Conservation (phyloP, 2,888 invertebrate species). For the Heterodera filipjevi region DNA sequence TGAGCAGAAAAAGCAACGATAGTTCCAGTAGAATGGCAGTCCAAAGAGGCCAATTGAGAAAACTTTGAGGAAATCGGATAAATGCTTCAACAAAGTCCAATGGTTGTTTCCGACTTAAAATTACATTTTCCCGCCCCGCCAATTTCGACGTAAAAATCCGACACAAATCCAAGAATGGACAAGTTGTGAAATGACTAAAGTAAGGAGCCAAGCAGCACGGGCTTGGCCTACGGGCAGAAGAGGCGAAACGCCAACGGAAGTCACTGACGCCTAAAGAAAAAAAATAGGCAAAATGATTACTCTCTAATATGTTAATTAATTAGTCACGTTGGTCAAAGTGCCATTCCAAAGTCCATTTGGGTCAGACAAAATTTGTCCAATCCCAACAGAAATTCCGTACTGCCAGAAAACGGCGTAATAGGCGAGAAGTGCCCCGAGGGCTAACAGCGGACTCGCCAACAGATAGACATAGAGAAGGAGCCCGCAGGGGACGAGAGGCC, state of each 20-base stretch:
- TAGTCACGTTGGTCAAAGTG: not conserved
- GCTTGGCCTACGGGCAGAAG: conserved; percentile 32
- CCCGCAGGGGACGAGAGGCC: not conserved
- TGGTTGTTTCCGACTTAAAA: not conserved
- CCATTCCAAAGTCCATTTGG: not conserved
- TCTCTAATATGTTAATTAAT: not conserved
- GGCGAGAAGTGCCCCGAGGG: conserved; percentile 29
- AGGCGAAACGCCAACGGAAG: not conserved
- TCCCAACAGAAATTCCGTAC: not conserved
- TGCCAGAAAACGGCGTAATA: conserved; percentile 48
- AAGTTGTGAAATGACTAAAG: conserved; percentile 44
- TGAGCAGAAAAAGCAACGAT: conserved; percentile 47
- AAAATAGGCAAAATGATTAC: not conserved
- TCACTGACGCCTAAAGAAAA: not conserved
- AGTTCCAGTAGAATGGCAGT: conserved; percentile 52
- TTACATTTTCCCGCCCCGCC: not conserved
- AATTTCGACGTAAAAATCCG: not conserved
- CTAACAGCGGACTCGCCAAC: conserved; percentile 1
- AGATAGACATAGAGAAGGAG: not conserved
- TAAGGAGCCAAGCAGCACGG: conserved; percentile 48
- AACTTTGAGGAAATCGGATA: not conserved
- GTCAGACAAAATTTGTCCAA: not conserved
- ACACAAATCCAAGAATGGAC: conserved; percentile 20
- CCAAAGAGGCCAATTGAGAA: conserved; percentile 48
- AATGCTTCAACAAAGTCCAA: too few species aligned